Percentiles rank a stretch among this genome's conserved stretches.
Conservation (phyloP, 2,888 invertebrate genomes). For the Marronus borbonicus region DNA sequence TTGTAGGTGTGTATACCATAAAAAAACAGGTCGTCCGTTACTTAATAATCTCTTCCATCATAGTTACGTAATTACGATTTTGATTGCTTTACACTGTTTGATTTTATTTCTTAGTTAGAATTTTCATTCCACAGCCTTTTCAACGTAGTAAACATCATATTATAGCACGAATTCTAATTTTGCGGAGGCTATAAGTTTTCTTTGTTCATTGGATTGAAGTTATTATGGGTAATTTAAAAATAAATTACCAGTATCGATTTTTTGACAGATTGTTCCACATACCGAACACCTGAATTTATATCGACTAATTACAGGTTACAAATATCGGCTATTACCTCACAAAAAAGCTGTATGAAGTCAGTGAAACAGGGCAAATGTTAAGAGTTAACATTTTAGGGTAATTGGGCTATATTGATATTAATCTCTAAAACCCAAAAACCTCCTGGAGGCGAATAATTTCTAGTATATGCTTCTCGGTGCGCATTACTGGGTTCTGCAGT, state of each 20-base stretch:
- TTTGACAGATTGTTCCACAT: neutral
- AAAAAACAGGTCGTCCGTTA: constrained; percentile 22
- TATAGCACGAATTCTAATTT: neutral
- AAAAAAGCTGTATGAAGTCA: too few species aligned
- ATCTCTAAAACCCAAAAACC: too few species aligned
- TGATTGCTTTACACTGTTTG: constrained; percentile 8
- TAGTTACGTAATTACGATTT: constrained; percentile 9
- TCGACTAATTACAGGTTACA: too few species aligned
- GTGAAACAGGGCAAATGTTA: too few species aligned
- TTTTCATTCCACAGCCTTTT: neutral
- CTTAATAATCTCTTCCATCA: constrained; percentile 29
- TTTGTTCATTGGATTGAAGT: neutral
- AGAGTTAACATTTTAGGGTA: too few species aligned
- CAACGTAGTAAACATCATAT: neutral
- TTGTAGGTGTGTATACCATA: constrained; percentile 5
- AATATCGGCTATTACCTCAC: too few species aligned
- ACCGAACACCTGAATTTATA: too few species aligned
- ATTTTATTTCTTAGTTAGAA: neutral
- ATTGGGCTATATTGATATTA: too few species aligned
- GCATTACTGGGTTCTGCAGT: too few species aligned
- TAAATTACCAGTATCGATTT: constrained; percentile 5
- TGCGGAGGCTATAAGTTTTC: neutral
- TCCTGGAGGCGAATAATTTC: too few species aligned
- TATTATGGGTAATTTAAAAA: constrained; percentile 33
- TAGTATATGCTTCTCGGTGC: too few species aligned